These are phyloP conservation scores for Elephantulus edwardii DNA, from an alignment of 2,113 vertebrate species.

Conservation along the genomic window DNA sequence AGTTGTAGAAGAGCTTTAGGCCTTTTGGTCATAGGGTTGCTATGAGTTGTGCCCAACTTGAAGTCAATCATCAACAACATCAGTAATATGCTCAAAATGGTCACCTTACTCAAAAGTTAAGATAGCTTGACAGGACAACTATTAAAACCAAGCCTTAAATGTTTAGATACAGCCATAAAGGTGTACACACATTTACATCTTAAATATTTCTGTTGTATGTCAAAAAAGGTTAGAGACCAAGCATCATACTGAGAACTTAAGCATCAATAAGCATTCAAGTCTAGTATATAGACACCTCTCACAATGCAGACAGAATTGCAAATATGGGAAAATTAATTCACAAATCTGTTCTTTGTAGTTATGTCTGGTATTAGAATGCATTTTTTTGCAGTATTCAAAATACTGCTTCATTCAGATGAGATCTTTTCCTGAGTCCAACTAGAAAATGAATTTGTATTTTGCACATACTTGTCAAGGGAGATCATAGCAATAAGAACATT, in stretches of 20 bases:
- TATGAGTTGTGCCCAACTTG: too few relatives aligned
- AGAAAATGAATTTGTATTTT: constrained; percentile 12
- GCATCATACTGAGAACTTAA: not conserved
- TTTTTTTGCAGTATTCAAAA: not conserved
- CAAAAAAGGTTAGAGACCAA: not conserved
- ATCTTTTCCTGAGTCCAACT: not conserved
- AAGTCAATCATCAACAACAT: too few relatives aligned
- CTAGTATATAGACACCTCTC: not conserved
- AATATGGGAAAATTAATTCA: not conserved
- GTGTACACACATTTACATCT: not conserved
- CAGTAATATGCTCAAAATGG: constrained; percentile 12
- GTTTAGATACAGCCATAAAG: not conserved
- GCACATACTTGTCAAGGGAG: not conserved
- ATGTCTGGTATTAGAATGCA: not conserved
- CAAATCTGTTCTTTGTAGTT: not conserved
- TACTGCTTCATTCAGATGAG: not conserved
- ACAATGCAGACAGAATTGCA: not conserved
- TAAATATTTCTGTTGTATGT: not conserved
- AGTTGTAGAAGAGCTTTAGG: too few relatives aligned
- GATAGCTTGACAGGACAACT: not conserved
- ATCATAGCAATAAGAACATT: not conserved
- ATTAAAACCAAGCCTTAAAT: constrained; percentile 20
- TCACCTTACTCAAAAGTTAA: not conserved
- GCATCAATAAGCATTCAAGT: not conserved
- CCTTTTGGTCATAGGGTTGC: too few relatives aligned